phyloP scores from a whole-genome alignment of 2,797 vertebrate species.

The Remorina albescens region DNA sequence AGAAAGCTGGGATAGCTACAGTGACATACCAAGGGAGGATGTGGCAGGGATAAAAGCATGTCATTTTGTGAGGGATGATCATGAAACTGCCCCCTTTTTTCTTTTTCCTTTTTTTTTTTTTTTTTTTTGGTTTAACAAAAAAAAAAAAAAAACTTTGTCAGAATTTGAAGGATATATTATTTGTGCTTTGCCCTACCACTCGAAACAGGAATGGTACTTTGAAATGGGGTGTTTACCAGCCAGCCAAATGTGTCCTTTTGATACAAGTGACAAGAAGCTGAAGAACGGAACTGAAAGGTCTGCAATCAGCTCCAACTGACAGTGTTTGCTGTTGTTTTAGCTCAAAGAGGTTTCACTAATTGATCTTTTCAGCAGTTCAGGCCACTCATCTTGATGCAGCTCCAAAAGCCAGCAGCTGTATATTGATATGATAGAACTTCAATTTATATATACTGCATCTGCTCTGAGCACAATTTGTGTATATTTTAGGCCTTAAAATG shows the following conservation, averaged over 20 bases:
- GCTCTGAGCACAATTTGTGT: neutral
- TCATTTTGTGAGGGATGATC: constrained; percentile 78
- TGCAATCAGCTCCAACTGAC: constrained; percentile 32
- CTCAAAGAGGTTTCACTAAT: constrained; percentile 40
- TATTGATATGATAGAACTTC: constrained; percentile 4
- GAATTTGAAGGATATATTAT: constrained; percentile 72
- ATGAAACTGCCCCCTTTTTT: constrained; percentile 61
- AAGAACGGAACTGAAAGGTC: constrained; percentile 51
- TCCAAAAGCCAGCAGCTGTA: constrained; percentile 16
- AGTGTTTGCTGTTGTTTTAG: constrained; percentile 44
- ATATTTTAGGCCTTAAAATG: constrained; percentile 12
- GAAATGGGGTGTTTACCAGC: constrained; percentile 72
- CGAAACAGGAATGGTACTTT: constrained; percentile 58
- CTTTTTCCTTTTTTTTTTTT: constrained; percentile 22
- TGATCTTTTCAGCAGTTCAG: constrained; percentile 37
- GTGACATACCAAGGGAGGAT: constrained; percentile 79
- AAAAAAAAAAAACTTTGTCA: constrained; percentile 65
- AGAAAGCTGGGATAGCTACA: constrained; percentile 68
- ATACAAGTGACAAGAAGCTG: constrained; percentile 58
- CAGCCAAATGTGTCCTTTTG: constrained; percentile 67
- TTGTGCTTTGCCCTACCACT: constrained; percentile 53
- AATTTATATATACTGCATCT: constrained; percentile 5
- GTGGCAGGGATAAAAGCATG: constrained; percentile 76
- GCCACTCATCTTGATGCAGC: constrained; percentile 26
- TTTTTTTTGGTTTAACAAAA: neutral